Percentiles rank a stretch among this genome's conserved stretches.
Conservation (phyloP, 2,113 vertebrate species). For the Dipodomys spectabilis region DNA sequence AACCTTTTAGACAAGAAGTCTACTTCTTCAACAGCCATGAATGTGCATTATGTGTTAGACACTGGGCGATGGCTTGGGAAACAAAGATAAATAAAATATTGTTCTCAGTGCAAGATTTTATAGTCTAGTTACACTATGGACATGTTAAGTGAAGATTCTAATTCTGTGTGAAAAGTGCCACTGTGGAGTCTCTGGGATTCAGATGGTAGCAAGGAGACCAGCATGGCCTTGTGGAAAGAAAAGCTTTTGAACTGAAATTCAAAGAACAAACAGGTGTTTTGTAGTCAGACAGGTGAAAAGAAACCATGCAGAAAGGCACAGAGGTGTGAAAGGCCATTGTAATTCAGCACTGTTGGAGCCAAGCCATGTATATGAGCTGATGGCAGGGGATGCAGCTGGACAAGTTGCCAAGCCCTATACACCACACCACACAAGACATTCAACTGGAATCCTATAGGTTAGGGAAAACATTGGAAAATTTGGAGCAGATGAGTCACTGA, state of each 20-base stretch:
- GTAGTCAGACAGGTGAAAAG: conserved; percentile 19
- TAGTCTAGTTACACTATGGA: conserved; percentile 42
- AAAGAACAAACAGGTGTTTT: conserved; percentile 52
- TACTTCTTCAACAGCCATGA: conserved; percentile 55
- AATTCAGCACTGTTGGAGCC: background rate
- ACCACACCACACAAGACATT: background rate
- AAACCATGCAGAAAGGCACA: conserved; percentile 9
- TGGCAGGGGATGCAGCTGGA: background rate
- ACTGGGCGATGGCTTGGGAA: conserved; percentile 41
- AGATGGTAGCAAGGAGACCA: background rate
- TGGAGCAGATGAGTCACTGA: background rate
- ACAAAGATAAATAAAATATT: conserved; percentile 70
- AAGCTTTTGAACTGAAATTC: conserved; percentile 52
- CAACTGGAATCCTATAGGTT: background rate
- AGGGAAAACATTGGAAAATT: conserved; percentile 19
- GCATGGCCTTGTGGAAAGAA: conserved; percentile 16
- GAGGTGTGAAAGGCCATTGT: background rate
- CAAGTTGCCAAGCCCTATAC: background rate
- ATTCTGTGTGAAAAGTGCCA: conserved; percentile 44
- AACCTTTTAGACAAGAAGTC: conserved; percentile 55
- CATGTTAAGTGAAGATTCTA: conserved; percentile 55
- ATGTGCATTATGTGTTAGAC: conserved; percentile 26
- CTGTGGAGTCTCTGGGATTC: background rate
- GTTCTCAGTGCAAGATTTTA: conserved; percentile 69
- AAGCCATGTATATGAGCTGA: background rate